Conservation (phyloP, 2,113 vertebrate species). For the Centrocercus urophasianus region DNA sequence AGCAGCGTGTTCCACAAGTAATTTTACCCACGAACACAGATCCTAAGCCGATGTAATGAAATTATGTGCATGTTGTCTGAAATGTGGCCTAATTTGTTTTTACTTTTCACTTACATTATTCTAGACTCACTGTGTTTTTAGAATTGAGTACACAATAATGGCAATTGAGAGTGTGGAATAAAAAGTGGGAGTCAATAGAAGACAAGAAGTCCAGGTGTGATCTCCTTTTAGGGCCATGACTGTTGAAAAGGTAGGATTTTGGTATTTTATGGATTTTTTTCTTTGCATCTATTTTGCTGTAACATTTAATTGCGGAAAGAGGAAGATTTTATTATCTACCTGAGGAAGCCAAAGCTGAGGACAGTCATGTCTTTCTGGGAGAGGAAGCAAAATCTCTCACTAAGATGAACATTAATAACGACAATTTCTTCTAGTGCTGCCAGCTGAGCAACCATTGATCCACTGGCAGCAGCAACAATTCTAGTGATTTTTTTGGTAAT, state of each 20-base stretch:
- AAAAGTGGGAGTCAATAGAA: not conserved
- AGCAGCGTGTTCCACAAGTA: slow-evolving; percentile 14
- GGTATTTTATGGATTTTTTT: not conserved
- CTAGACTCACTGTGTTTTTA: not conserved
- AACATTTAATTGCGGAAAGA: not conserved
- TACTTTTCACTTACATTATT: slow-evolving; percentile 29
- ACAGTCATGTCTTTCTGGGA: not conserved
- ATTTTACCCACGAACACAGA: not conserved
- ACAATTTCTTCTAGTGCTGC: not conserved
- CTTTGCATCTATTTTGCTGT: not conserved
- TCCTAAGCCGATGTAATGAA: slow-evolving; percentile 32
- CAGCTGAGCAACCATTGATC: not conserved
- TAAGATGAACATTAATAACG: not conserved
- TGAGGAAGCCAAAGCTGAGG: not conserved
- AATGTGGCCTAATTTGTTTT: slow-evolving; percentile 31
- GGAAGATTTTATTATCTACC: not conserved
- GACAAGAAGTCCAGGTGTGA: not conserved
- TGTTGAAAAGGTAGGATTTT: not conserved
- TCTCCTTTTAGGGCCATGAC: not conserved
- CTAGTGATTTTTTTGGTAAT: not conserved
- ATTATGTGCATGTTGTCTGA: slow-evolving; percentile 7
- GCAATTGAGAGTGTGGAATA: not conserved
- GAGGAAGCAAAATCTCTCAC: not conserved
- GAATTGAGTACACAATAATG: not conserved
- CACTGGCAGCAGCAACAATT: not conserved